A percentile compares a stretch with the other conserved stretches of the same genome.
Evolutionary conservation across 2,113 vertebrate genomes (phyloP).

Genomic region (Hypanus sabinus): DNA sequence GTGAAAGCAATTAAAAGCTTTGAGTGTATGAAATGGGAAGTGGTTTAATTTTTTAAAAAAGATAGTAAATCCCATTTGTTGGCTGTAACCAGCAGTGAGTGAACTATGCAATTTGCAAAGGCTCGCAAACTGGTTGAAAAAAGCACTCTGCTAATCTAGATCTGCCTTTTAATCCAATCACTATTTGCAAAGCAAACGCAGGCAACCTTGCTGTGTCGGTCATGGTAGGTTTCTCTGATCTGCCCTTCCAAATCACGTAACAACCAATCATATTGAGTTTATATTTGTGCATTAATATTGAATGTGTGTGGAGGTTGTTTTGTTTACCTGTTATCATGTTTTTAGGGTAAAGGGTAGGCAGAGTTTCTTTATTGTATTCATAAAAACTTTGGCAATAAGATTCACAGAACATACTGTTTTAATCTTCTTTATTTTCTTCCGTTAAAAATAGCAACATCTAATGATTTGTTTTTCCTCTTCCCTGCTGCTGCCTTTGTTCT

Average conservation of each 20-base stretch:
- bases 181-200: neutral
- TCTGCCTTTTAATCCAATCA: neutral
- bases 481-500: neutral
- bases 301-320: conserved; percentile 17
- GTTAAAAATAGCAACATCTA: neutral
- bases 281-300: neutral
- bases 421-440: neutral
- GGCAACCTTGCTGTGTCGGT: neutral
- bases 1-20: neutral
- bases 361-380: neutral
- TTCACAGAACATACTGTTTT: neutral
- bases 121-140: too few relatives aligned
- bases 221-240: neutral
- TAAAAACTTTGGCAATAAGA: conserved; percentile 11
- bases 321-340: neutral
- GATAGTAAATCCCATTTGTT: neutral
- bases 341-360: neutral
- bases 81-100: neutral
- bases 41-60: neutral
- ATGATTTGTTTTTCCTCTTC: conserved; percentile 4
- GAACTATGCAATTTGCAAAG: neutral
- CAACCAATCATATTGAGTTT: neutral
- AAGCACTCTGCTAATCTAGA: neutral
- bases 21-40: neutral
- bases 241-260: neutral